Conservation (phyloP, 2,888 invertebrate species). For the Cataglyphis cursor region DNA sequence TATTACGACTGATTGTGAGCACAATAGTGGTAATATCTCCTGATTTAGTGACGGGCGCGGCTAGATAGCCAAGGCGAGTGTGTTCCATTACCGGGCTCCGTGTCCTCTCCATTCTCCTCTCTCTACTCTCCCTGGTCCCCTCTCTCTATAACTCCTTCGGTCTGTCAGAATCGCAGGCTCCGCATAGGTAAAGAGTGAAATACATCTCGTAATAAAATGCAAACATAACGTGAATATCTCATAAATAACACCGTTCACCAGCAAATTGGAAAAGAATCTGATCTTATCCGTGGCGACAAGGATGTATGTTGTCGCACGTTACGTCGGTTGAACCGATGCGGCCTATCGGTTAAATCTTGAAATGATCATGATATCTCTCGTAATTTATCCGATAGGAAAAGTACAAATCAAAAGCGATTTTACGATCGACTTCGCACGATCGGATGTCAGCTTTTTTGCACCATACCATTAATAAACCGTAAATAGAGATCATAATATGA, state of each 20-base stretch:
- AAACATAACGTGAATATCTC: conserved; percentile 52
- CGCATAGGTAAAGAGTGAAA: conserved; percentile 10
- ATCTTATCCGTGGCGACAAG: conserved; percentile 35
- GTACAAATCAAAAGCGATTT: neutral
- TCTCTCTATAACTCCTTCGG: neutral
- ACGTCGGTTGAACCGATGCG: conserved; percentile 28
- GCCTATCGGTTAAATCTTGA: conserved; percentile 39
- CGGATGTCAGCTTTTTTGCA: neutral
- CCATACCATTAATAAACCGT: neutral
- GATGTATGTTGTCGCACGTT: conserved; percentile 33
- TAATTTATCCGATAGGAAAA: conserved; percentile 7
- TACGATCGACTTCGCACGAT: neutral
- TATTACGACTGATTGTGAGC: conserved; percentile 78
- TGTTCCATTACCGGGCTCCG: conserved; percentile 66
- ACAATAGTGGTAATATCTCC: conserved; percentile 77
- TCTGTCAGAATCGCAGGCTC: conserved; percentile 20
- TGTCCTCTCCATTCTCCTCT: conserved; percentile 35
- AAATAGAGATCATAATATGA: neutral
- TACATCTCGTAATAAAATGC: conserved; percentile 57
- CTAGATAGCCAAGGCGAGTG: conserved; percentile 73
- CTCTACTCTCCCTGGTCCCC: neutral
- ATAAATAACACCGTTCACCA: conserved; percentile 70
- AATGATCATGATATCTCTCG: conserved; percentile 11
- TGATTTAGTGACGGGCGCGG: conserved; percentile 80
- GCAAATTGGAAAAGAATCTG: conserved; percentile 63